Percentiles rank a stretch among this genome's conserved stretches.
phyloP scores from a whole-genome alignment of 1,140 invertebrate species.

The Polypedilum vanderplanki region DNA sequence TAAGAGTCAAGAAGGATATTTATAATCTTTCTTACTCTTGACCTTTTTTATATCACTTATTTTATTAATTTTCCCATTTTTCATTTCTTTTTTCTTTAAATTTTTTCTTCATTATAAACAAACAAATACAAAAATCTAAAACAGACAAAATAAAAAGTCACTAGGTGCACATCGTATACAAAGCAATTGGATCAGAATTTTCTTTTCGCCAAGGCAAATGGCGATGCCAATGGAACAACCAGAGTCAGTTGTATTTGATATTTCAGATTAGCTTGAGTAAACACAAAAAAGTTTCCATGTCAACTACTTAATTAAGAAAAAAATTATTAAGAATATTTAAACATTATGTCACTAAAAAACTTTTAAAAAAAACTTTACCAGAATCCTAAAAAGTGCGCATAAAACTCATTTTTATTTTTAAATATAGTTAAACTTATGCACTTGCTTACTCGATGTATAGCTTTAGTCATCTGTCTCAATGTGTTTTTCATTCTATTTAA shows the following conservation, averaged over 20 bases:
- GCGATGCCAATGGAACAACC: conserved; percentile 41
- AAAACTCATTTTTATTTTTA: background rate
- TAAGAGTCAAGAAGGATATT: background rate
- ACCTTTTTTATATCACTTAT: background rate
- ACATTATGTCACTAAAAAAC: background rate
- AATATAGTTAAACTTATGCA: background rate
- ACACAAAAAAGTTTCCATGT: background rate
- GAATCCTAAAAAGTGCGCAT: background rate
- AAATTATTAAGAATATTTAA: background rate
- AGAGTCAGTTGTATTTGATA: conserved; percentile 46
- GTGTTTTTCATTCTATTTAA: too few species aligned
- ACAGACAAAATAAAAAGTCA: background rate
- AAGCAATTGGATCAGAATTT: conserved; percentile 38
- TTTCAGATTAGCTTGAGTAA: conserved; percentile 37
- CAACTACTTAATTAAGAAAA: background rate
- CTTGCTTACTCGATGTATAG: too few species aligned
- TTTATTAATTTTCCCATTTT: background rate
- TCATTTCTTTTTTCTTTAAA: background rate
- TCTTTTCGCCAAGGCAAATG: conserved; percentile 43
- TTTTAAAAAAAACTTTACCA: background rate
- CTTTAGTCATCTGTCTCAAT: too few species aligned
- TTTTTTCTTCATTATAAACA: background rate
- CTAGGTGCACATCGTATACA: conserved; percentile 31
- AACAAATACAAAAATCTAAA: conserved; percentile 20
- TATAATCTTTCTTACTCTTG: background rate